These are phyloP conservation scores for Hoplostethus atlanticus DNA, from an alignment of 2,797 vertebrate genomes.

Conservation along the genomic window DNA sequence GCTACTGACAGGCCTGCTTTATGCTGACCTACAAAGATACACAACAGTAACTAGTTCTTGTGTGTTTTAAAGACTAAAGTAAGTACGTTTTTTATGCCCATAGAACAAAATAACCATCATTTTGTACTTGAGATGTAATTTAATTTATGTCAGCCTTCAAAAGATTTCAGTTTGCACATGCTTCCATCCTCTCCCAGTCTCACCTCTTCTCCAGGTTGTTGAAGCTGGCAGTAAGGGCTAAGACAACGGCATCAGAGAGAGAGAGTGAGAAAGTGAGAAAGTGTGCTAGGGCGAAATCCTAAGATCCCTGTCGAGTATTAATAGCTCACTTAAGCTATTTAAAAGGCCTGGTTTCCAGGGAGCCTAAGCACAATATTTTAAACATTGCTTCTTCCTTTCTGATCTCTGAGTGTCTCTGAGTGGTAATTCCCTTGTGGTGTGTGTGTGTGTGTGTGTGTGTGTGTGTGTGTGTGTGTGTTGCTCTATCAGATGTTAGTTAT, in stretches of 20 bases:
- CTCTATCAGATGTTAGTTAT: no score
- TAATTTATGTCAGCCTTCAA: no score
- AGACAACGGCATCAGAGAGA: not conserved
- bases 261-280: slow-evolving; percentile 7
- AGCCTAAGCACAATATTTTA: slow-evolving; percentile 36
- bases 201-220: slow-evolving; percentile 1
- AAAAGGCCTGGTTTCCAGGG: slow-evolving; percentile 50
- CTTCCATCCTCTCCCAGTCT: not conserved
- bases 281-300: slow-evolving; percentile 51
- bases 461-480: not conserved
- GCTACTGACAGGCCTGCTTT: not conserved
- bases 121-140: no score
- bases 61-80: no score
- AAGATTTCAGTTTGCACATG: not conserved
- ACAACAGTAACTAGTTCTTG: no score
- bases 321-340: slow-evolving; percentile 68
- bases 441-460: not conserved
- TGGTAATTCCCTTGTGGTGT: slow-evolving; percentile 12
- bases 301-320: slow-evolving; percentile 63
- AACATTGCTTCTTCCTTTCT: slow-evolving; percentile 25
- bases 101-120: no score
- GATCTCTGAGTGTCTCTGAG: slow-evolving; percentile 16
- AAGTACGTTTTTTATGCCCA: no score
- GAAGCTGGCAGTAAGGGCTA: not conserved
- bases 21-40: not conserved